A percentile compares a stretch with the other conserved stretches of the same genome.
Evolutionary conservation across 2,888 invertebrate species (phyloP).

Genomic region (Agrilus biguttatus): DNA sequence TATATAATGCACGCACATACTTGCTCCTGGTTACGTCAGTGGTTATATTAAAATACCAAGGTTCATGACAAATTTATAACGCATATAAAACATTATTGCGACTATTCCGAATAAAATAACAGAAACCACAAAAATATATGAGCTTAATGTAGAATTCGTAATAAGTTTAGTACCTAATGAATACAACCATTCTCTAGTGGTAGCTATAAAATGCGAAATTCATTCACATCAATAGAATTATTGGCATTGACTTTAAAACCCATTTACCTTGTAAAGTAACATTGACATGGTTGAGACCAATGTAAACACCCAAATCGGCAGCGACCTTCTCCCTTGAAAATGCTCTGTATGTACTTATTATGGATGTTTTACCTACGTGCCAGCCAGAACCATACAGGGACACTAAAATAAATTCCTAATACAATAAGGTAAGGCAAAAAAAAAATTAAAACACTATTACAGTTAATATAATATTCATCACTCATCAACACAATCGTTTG

Average conservation of each 20-base stretch:
- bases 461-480: constrained; percentile 3
- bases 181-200: too few relatives aligned
- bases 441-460: background rate
- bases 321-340: constrained; percentile 78
- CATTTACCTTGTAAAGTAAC: constrained; percentile 77
- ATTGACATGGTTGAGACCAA: constrained; percentile 89
- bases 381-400: constrained; percentile 83
- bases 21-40: too few relatives aligned
- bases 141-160: too few relatives aligned
- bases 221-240: background rate
- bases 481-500: constrained; percentile 5
- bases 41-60: too few relatives aligned
- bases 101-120: too few relatives aligned
- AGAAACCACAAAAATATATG: too few relatives aligned
- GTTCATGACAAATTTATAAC: too few relatives aligned
- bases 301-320: constrained; percentile 80
- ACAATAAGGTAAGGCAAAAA: background rate
- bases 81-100: too few relatives aligned
- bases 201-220: too few relatives aligned
- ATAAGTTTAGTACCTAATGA: too few relatives aligned
- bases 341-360: constrained; percentile 77
- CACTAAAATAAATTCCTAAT: constrained; percentile 47
- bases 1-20: too few relatives aligned
- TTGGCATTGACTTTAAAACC: background rate
- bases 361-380: constrained; percentile 75